These are phyloP conservation scores for Apamea anceps DNA, from an alignment of 2,888 invertebrate species.

Conservation along the genomic window DNA sequence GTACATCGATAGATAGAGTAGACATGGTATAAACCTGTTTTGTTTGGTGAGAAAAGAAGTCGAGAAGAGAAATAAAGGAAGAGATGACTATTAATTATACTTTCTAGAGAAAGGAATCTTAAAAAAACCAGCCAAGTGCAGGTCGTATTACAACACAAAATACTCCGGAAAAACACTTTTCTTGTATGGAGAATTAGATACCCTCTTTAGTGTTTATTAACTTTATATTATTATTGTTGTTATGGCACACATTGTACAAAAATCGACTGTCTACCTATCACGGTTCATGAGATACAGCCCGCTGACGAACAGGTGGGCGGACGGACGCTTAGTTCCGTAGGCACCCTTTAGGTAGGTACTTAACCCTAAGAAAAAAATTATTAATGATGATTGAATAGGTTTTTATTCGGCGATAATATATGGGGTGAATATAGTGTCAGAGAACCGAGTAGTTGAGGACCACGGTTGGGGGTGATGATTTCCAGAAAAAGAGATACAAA, in stretches of 20 bases:
- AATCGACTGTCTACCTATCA: too few species aligned
- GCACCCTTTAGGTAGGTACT: too few species aligned
- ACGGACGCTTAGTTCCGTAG: too few species aligned
- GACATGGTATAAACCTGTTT: not conserved
- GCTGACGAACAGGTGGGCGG: too few species aligned
- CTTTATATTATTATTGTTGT: too few species aligned
- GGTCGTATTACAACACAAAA: too few species aligned
- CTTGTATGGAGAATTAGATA: too few species aligned
- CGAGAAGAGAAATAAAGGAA: not conserved
- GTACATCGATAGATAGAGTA: not conserved
- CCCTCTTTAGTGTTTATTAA: too few species aligned
- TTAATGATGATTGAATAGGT: not conserved
- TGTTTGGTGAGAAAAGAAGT: not conserved
- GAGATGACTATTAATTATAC: not conserved
- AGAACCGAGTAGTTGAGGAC: not conserved
- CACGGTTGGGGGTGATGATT: not conserved
- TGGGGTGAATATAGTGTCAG: not conserved
- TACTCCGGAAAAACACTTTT: too few species aligned
- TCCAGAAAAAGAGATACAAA: not conserved
- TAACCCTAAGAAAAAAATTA: not conserved
- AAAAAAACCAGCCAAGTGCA: too few species aligned
- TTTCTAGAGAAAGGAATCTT: not conserved
- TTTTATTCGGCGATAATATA: not conserved
- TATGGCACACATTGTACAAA: too few species aligned
- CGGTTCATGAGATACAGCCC: too few species aligned